Evolutionary conservation across 2,113 vertebrate genomes (phyloP).

Genomic region (Anseranas semipalmata): DNA sequence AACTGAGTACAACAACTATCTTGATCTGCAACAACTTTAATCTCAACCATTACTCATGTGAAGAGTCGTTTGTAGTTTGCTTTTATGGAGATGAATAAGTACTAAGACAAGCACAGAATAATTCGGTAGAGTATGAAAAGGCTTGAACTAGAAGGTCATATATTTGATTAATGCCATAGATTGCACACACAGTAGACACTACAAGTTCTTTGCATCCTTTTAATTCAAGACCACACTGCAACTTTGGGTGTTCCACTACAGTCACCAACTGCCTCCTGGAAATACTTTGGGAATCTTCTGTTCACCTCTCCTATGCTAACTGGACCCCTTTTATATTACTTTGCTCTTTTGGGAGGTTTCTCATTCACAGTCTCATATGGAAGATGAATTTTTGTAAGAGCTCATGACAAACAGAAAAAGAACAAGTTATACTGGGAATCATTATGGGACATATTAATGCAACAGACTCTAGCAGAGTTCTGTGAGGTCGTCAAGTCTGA

Average conservation of each 20-base stretch:
- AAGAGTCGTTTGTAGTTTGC: neutral
- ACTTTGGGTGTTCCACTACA: neutral
- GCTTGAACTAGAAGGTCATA: neutral
- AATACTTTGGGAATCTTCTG: neutral
- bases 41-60: fast-evolving
- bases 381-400: neutral
- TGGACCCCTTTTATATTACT: neutral
- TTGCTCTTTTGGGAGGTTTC: neutral
- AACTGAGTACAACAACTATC: neutral
- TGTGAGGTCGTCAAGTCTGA: neutral
- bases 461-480: neutral
- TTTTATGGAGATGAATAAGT: neutral
- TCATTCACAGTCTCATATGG: neutral
- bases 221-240: neutral
- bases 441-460: neutral
- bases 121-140: neutral
- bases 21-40: neutral
- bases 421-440: neutral
- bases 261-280: neutral
- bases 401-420: neutral
- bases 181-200: neutral
- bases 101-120: neutral
- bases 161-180: neutral
- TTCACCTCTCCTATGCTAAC: neutral
- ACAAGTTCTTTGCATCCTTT: neutral